Evolutionary conservation across 2,888 invertebrate species (phyloP), one percentile per base, ranked within the genome.

Genomic region (Pseudococcus jackbeardsleyi): DNA sequence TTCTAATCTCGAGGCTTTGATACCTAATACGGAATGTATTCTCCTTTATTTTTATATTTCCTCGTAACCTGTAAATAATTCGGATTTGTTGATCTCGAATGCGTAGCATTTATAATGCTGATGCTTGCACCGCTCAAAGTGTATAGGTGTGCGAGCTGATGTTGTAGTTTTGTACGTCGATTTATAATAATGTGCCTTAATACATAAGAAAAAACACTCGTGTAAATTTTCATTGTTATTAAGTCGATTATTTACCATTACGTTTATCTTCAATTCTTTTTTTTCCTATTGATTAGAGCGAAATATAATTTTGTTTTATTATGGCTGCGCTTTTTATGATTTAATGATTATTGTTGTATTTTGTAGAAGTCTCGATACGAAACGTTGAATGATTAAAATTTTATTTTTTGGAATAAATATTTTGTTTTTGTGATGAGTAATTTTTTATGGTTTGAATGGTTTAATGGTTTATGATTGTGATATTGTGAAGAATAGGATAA

Each of bases 181-280:
- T 77, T 77, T 77, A 77, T 77, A 77, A 77, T 77, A 39, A 77
- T 39, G 77, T 77, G 77, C 77, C 77, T 77, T 77, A 77, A 77
- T 77, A 39, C 15, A 77, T 77, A 77, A 77, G 77, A 72, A 50
- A 50, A 33, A 33, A 72, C 72, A 77, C 39, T 77, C 77, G 77
- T 77, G 77, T 77, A 77, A 77, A 77, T 72, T 54, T 72, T 77
- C 77, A 39, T 77, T 77, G 77, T 77, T 77, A 77, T 77, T 77
- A 77, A 77, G 77, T 77, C 77, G 77, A 77, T 77, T 77, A 77
- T 77, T 77, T 77, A 77, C 77, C 77, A 77, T 77, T 77, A 77
- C 39, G n/a, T 77, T 68, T 68, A 54, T 54, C 54, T 54, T 11
- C 0, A 64, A 64, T 72, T 72, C 26, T 72, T 72, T 72, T 26